Base-by-base conservation (phyloP, 2,888 invertebrate species). In the Cephus nigrinus region DNA sequence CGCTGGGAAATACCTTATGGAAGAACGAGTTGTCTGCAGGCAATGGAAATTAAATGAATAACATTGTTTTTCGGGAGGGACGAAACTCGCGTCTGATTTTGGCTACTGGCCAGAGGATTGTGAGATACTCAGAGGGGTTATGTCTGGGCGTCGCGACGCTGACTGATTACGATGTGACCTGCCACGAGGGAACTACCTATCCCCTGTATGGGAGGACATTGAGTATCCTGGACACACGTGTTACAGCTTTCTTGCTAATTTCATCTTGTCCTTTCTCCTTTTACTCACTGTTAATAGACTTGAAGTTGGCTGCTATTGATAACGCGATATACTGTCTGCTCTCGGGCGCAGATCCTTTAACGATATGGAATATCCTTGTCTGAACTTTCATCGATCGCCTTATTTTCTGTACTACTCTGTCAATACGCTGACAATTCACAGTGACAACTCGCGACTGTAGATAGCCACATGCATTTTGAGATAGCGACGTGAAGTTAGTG, bases 11-110 rank as follows among this genome's bases (percentile, higher is more conserved):
- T 55, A 12, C 15, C 23, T 55, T 55, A 5, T 9, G 36, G 79
- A 71, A 76, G 75, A 77, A 68, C 68, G 76, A 72, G 68, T 71
- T 33, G 75, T 75, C 71, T 35, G 33, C 15, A 23, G 79, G 77
- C 82, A 84, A 84, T 85, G 85, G 80, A 85, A 84, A 85, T 85
- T 83, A 82, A 84, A 84, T 84, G 82, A 84, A 81, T 85, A 76
- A 79, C 79, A 84, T 84, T 85, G 85, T 84, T 85, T 76, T 75
- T 78, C 74, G 55, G 78, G n/a, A 73, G 73, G 73, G 74, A 73
- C 74, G 15, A 40, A 40, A 40, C 55, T 55, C 55, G 55, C 23
- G 23, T 23, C 55, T 15, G 55, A 55, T 55, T 55, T 55, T 55
- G 55, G 55, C 55, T 55, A 23, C 55, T 55, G 23, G 55, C 55